Conservation (phyloP, 2,888 invertebrate species). For the Agrochola macilenta region DNA sequence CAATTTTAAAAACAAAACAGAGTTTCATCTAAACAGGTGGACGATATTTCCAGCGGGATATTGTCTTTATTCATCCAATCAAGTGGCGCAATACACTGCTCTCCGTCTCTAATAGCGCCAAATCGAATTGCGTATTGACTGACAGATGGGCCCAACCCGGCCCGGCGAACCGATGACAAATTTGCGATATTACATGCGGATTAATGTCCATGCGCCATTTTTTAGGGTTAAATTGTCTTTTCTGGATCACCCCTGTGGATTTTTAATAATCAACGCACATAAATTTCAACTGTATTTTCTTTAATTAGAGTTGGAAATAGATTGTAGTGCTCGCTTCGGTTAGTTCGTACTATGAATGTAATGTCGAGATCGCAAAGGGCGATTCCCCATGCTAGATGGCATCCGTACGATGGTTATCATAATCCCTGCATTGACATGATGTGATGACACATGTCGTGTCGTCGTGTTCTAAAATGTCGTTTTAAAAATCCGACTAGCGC, state of each 20-base stretch:
- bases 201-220: conserved; percentile 89
- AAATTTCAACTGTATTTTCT: conserved; percentile 63
- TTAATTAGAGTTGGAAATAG: conserved; percentile 67
- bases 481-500: conserved; percentile 79
- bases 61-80: conserved; percentile 78
- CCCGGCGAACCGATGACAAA: conserved; percentile 88
- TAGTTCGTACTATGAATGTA: conserved; percentile 73
- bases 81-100: conserved; percentile 70
- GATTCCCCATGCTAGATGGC: conserved; percentile 89
- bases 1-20: not conserved
- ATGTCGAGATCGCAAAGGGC: conserved; percentile 87
- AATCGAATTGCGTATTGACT: conserved; percentile 84
- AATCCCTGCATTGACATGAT: conserved; percentile 90
- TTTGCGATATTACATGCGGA: conserved; percentile 90
- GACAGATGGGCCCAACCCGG: conserved; percentile 84
- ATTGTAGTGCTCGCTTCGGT: conserved; percentile 50
- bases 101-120: conserved; percentile 83
- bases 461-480: conserved; percentile 87
- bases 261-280: conserved; percentile 56
- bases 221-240: conserved; percentile 91
- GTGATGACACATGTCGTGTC: conserved; percentile 90
- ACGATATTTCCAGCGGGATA: conserved; percentile 50
- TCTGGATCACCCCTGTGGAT: conserved; percentile 80
- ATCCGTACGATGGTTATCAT: conserved; percentile 90
- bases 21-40: conserved; percentile 32